These are phyloP conservation scores for Melanotaenia trifasciata DNA, from an alignment of 2,797 vertebrate genomes.

Conservation along the genomic window DNA sequence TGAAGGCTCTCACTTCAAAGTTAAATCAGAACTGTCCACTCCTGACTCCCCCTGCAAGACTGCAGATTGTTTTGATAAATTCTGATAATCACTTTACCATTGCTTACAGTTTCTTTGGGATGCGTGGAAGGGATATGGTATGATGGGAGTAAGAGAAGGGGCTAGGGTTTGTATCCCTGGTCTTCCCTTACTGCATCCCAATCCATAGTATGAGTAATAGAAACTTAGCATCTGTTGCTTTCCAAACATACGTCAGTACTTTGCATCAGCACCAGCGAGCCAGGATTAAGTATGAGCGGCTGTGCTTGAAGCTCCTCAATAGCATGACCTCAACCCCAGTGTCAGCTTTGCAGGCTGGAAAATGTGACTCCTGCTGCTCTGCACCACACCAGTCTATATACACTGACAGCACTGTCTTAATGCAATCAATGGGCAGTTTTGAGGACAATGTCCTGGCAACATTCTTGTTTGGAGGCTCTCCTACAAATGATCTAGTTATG, in stretches of 20 bases:
- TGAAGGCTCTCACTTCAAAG: conserved; percentile 43
- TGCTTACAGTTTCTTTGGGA: conserved; percentile 50
- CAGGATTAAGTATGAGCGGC: conserved; percentile 66
- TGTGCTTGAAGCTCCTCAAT: conserved; percentile 63
- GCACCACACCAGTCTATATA: conserved; percentile 27
- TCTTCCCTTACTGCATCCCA: conserved; percentile 53
- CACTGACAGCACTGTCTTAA: conserved; percentile 47
- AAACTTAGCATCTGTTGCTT: conserved; percentile 78
- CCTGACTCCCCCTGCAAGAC: conserved; percentile 48
- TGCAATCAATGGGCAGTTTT: conserved; percentile 45
- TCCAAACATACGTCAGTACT: conserved; percentile 75
- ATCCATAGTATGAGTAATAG: conserved; percentile 73
- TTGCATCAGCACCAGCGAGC: conserved; percentile 72
- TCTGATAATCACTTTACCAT: conserved; percentile 52
- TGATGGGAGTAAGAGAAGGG: conserved; percentile 23
- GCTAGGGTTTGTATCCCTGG: conserved; percentile 32
- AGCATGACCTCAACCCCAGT: conserved; percentile 80
- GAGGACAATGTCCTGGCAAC: conserved; percentile 57
- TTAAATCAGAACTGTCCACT: conserved; percentile 61
- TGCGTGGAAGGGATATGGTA: conserved; percentile 20
- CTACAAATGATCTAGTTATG: conserved; percentile 34
- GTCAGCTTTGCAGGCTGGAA: conserved; percentile 80
- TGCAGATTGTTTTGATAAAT: conserved; percentile 56
- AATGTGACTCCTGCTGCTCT: conserved; percentile 74
- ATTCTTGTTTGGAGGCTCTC: conserved; percentile 49